Conservation (phyloP, 2,113 vertebrate species). For the Tenrec ecaudatus region DNA sequence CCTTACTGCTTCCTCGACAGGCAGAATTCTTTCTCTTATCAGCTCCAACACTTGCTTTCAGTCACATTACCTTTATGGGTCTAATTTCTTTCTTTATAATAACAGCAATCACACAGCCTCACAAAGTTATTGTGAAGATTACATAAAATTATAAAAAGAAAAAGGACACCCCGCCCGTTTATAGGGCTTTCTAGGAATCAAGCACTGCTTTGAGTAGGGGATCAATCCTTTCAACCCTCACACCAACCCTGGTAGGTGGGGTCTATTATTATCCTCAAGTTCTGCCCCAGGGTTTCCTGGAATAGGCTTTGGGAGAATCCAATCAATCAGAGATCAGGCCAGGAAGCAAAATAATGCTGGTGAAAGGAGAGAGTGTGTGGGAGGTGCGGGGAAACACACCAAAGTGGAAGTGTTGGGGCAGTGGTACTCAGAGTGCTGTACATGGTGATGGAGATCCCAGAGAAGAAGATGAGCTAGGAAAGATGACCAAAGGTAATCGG, state of each 20-base stretch:
- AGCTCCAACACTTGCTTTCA: neutral
- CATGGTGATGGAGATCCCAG: neutral
- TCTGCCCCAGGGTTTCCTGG: neutral
- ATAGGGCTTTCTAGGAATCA: neutral
- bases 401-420: too few species aligned
- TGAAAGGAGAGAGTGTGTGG: neutral
- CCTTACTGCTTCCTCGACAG: neutral
- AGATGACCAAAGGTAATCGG: neutral
- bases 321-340: neutral
- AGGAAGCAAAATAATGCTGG: neutral
- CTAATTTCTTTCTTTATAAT: neutral
- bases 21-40: neutral
- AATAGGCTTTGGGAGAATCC: neutral
- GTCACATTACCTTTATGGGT: neutral
- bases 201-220: neutral
- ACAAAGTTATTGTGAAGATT: neutral
- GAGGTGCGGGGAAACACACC: too few species aligned
- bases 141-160: constrained; percentile 20
- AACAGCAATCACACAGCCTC: neutral
- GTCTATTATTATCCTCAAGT: neutral
- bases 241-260: neutral
- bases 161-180: neutral
- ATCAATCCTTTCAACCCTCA: neutral
- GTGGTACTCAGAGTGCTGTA: neutral
- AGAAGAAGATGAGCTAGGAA: neutral